Percentiles rank a stretch among this genome's conserved stretches.
These are phyloP conservation scores for Petrophora chlorosata DNA, from an alignment of 2,888 invertebrate species.

Conservation along the genomic window DNA sequence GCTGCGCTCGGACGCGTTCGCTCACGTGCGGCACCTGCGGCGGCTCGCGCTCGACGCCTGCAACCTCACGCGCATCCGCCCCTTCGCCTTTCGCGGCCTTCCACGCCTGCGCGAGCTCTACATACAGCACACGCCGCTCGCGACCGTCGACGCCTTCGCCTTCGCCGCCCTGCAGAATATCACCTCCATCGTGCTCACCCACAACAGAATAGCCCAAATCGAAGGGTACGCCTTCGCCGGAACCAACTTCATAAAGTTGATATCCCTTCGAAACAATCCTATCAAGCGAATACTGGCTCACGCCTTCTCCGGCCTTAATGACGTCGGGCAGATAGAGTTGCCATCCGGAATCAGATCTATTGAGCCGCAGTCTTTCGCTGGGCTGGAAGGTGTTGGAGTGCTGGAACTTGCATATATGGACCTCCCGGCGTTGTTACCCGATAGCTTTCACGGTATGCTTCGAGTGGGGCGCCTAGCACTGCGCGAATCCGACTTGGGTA, in stretches of 20 bases:
- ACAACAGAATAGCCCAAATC: conserved; percentile 88
- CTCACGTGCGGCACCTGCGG: conserved; percentile 90
- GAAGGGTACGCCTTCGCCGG: conserved; percentile 93
- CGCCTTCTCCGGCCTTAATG: conserved; percentile 92
- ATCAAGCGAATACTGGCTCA: conserved; percentile 90
- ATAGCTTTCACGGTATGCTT: conserved; percentile 90
- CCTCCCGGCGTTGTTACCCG: conserved; percentile 86
- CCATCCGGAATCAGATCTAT: conserved; percentile 90
- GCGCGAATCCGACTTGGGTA: conserved; percentile 92
- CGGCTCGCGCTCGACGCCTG: conserved; percentile 94
- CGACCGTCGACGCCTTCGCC: conserved; percentile 91
- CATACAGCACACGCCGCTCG: conserved; percentile 93
- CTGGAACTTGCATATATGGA: conserved; percentile 94
- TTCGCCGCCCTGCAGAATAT: conserved; percentile 94
- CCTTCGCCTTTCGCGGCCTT: conserved; percentile 93
- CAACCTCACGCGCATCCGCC: conserved; percentile 91
- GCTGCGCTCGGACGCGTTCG: conserved; percentile 92
- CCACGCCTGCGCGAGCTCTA: conserved; percentile 90
- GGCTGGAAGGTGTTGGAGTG: conserved; percentile 91
- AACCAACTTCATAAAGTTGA: conserved; percentile 91
- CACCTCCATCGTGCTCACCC: conserved; percentile 86
- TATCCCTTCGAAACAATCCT: conserved; percentile 93
- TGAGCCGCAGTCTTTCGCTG: conserved; percentile 91
- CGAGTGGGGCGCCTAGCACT: conserved; percentile 90
- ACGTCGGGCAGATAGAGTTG: conserved; percentile 92